Conservation (phyloP, 2,888 invertebrate genomes). For the Eulithis prunata region DNA sequence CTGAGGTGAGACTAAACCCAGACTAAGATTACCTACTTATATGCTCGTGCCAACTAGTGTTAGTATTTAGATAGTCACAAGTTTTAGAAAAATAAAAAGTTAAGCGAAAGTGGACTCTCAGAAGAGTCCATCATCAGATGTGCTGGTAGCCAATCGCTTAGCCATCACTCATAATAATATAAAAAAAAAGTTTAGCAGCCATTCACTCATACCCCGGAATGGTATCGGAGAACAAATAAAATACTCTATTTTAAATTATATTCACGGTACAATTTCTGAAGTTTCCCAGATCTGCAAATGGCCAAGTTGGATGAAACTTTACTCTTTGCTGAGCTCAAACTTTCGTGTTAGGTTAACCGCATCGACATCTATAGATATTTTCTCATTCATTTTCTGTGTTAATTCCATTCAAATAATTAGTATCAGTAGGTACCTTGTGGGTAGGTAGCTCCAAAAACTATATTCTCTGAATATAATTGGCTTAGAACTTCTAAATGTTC, state of each 20-base stretch:
- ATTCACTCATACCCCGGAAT: constrained; percentile 12
- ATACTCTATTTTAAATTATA: constrained; percentile 49
- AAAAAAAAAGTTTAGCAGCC: constrained; percentile 9
- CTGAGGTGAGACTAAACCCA: no score
- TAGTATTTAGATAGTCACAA: no score
- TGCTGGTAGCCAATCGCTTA: no score
- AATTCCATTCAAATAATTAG: constrained; percentile 18
- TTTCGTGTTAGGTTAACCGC: constrained; percentile 54
- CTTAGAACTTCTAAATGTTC: no score
- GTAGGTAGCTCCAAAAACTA: no score
- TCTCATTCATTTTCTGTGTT: constrained; percentile 23
- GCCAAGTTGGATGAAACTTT: constrained; percentile 57
- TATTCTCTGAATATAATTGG: no score
- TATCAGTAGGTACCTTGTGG: neutral
- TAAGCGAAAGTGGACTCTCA: no score
- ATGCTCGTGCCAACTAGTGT: no score
- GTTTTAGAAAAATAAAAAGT: no score
- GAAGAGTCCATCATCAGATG: no score
- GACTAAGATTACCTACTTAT: no score
- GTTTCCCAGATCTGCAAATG: constrained; percentile 52
- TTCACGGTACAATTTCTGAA: constrained; percentile 53
- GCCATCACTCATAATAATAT: no score
- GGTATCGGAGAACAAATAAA: constrained; percentile 8
- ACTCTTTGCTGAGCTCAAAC: constrained; percentile 51
- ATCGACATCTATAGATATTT: constrained; percentile 33